phyloP scores from a whole-genome alignment of 2,888 invertebrate species.

The Lacanobia wlatinum region DNA sequence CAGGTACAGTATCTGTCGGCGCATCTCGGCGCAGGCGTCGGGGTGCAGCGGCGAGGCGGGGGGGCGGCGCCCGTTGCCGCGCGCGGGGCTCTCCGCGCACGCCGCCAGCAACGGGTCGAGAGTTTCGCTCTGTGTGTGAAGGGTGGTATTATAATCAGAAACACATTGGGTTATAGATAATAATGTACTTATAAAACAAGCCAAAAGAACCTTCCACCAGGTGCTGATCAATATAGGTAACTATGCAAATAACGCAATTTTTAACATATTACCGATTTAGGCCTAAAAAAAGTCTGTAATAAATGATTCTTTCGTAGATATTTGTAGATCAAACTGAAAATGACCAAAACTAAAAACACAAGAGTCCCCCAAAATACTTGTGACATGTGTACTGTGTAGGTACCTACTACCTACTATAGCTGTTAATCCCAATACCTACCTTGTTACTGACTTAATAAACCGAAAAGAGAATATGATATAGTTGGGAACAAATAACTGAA shows the following conservation, averaged over 20 bases:
- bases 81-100: slow-evolving; percentile 90
- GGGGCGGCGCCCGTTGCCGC: slow-evolving; percentile 91
- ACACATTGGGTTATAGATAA: neutral
- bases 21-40: slow-evolving; percentile 94
- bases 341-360: too few relatives aligned
- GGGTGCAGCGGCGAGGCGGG: slow-evolving; percentile 91
- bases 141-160: neutral
- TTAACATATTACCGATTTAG: too few relatives aligned
- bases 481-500: neutral
- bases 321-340: too few relatives aligned
- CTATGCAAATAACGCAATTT: neutral
- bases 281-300: too few relatives aligned
- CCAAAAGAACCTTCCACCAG: slow-evolving; percentile 21
- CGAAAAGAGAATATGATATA: neutral
- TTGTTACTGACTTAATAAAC: neutral
- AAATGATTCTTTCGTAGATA: too few relatives aligned
- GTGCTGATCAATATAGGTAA: neutral
- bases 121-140: slow-evolving; percentile 94
- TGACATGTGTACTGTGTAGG: too few relatives aligned
- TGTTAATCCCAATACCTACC: neutral
- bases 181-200: slow-evolving; percentile 2
- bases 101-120: slow-evolving; percentile 96
- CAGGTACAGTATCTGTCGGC: slow-evolving; percentile 95
- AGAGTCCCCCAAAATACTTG: too few relatives aligned
- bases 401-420: neutral